phyloP scores from a whole-genome alignment of 2,113 vertebrate genomes.

The Helogale parvula region DNA sequence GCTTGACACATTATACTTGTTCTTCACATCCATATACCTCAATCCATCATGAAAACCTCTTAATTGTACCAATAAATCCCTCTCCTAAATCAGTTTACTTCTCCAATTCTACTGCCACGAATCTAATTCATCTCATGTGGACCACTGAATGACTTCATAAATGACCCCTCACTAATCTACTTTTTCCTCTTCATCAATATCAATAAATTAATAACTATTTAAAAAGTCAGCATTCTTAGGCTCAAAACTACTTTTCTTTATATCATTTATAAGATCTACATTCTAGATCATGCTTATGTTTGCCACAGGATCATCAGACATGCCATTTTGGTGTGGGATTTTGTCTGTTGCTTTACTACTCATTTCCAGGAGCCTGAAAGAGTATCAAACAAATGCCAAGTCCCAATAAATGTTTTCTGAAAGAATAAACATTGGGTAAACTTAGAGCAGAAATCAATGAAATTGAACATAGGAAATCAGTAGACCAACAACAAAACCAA shows the following conservation, averaged over 20 bases:
- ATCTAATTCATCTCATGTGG: not conserved
- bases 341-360: not conserved
- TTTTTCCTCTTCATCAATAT: not conserved
- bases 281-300: not conserved
- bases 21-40: not conserved
- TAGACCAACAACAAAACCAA: not conserved
- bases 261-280: not conserved
- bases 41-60: not conserved
- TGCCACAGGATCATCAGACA: not conserved
- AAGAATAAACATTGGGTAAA: not conserved
- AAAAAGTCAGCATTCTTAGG: not conserved
- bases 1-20: not conserved
- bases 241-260: not conserved
- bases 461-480: not conserved
- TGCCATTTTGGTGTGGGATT: not conserved
- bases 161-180: not conserved
- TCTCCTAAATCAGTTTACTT: not conserved
- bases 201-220: not conserved
- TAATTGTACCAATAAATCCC: not conserved
- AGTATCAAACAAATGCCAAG: not conserved
- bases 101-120: not conserved
- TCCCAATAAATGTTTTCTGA: not conserved
- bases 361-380: not conserved
- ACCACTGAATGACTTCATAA: not conserved
- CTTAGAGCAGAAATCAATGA: not conserved